Percentiles rank a stretch among this genome's conserved stretches.
phyloP scores from a whole-genome alignment of 2,113 vertebrate genomes.

The Thunnus maccoyii region DNA sequence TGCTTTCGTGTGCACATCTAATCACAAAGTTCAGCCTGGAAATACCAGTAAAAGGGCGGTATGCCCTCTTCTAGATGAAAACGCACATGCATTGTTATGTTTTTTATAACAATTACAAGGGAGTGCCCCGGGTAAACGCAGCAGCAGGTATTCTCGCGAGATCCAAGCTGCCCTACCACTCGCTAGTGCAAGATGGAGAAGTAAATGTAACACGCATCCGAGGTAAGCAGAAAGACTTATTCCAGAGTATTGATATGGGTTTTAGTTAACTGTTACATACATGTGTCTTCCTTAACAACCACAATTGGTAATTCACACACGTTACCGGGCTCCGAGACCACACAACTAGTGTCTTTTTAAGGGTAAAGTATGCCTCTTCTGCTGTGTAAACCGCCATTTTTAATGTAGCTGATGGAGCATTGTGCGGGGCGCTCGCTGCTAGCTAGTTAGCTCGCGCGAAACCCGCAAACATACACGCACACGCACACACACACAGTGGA shows the following conservation, averaged over 20 bases:
- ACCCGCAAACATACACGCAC: conserved; percentile 53
- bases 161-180: conserved; percentile 74
- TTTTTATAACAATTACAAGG: conserved; percentile 55
- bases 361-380: conserved; percentile 71
- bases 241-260: conserved; percentile 17
- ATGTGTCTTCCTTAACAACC: neutral
- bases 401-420: conserved; percentile 86
- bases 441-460: conserved; percentile 73
- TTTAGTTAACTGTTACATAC: neutral
- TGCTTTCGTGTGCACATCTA: conserved; percentile 52
- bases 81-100: conserved; percentile 7
- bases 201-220: conserved; percentile 84
- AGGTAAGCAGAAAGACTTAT: conserved; percentile 81
- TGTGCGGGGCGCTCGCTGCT: conserved; percentile 70
- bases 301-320: neutral
- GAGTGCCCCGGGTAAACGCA: conserved; percentile 68
- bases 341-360: conserved; percentile 52
- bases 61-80: neutral
- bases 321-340: neutral
- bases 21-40: conserved; percentile 8
- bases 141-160: conserved; percentile 82
- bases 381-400: conserved; percentile 89
- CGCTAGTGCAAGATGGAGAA: conserved; percentile 89
- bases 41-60: neutral
- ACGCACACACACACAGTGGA: conserved; percentile 10